Conservation (phyloP, 2,797 vertebrate species). For the Emydoidea blandingii region DNA sequence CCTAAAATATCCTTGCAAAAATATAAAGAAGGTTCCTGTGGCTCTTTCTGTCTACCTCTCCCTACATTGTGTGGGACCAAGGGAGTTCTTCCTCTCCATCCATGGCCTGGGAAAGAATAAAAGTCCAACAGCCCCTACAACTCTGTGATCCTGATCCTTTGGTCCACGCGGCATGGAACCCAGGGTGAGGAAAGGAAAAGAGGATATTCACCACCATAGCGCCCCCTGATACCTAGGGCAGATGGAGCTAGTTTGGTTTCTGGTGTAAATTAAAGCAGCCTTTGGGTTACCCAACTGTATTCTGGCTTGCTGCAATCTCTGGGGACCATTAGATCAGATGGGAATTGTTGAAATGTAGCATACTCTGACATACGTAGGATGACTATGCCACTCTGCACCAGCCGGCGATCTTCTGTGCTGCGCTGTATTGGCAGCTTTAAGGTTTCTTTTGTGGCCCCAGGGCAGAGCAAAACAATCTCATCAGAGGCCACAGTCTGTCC, state of each 20-base stretch:
- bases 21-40: background rate
- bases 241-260: background rate
- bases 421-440: background rate
- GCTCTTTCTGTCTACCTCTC: background rate
- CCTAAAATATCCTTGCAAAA: background rate
- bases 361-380: background rate
- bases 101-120: background rate
- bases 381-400: background rate
- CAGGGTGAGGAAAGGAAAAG: background rate
- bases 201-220: background rate
- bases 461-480: background rate
- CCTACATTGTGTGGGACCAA: background rate
- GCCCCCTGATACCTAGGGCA: background rate
- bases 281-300: background rate
- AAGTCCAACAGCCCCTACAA: background rate
- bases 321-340: background rate
- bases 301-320: background rate
- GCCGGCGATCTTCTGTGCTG: background rate
- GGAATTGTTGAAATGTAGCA: background rate
- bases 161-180: background rate
- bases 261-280: background rate
- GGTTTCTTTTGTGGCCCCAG: background rate
- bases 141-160: background rate
- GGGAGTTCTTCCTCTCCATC: background rate
- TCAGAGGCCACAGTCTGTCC: background rate